A percentile compares a stretch with the other conserved stretches of the same genome.
Conservation (phyloP, 1,140 invertebrate genomes). For the Ceratitis capitata region DNA sequence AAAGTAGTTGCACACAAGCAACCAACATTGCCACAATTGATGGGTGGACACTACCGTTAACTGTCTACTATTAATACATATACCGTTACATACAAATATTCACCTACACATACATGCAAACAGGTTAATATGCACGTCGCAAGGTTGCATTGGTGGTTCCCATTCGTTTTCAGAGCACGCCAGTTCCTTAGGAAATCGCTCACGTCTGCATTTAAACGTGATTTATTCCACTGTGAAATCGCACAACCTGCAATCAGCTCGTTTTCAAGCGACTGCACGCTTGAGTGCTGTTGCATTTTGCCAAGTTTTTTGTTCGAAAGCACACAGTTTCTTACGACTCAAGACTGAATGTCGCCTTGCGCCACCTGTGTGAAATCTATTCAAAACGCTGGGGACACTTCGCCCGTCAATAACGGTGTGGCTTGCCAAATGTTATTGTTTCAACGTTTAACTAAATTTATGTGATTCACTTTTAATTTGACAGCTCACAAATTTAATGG, state of each 20-base stretch:
- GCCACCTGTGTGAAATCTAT: neutral
- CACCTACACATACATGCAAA: neutral
- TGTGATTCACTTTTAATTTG: neutral
- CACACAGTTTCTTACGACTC: neutral
- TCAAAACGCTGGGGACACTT: neutral
- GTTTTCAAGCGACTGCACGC: conserved; percentile 21
- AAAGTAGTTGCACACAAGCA: neutral
- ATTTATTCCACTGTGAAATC: conserved; percentile 37
- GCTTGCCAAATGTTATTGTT: neutral
- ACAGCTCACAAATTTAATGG: neutral
- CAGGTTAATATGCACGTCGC: neutral
- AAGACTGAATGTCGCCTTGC: neutral
- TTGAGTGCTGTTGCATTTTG: neutral
- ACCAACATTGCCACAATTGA: neutral
- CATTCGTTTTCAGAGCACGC: neutral
- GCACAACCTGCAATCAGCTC: conserved; percentile 19
- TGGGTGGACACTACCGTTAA: conserved; percentile 23
- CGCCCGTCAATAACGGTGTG: neutral
- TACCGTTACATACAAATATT: neutral
- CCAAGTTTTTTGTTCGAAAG: neutral
- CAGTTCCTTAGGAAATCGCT: neutral
- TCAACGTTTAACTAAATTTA: neutral
- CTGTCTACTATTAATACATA: neutral
- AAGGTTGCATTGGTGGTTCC: neutral
- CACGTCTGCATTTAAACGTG: conserved; percentile 32